phyloP scores from a whole-genome alignment of 2,797 vertebrate genomes.

The Prunella strophiata region DNA sequence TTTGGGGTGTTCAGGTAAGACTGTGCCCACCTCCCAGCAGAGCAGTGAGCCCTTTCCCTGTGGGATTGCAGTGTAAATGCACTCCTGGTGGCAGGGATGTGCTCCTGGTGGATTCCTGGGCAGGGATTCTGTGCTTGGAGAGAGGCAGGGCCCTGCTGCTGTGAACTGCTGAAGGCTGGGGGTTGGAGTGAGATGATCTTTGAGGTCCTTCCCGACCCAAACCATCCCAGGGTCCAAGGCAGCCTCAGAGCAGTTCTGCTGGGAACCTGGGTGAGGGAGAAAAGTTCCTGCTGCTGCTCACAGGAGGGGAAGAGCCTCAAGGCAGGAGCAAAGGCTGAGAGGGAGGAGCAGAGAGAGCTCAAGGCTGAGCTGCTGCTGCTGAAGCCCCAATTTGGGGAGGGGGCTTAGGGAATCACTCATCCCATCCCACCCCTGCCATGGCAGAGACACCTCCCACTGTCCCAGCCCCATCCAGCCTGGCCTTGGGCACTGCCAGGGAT shows the following conservation, averaged over 20 bases:
- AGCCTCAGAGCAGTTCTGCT: background rate
- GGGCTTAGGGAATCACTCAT: background rate
- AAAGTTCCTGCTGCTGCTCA: background rate
- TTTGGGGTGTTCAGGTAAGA: background rate
- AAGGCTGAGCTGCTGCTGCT: background rate
- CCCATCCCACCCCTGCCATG: background rate
- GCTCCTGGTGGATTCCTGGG: background rate
- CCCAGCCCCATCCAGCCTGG: rapidly evolving
- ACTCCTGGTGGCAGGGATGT: rapidly evolving
- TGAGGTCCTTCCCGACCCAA: background rate
- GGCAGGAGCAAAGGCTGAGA: background rate
- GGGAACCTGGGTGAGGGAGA: too few relatives aligned
- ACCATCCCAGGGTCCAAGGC: background rate
- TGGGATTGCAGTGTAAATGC: rapidly evolving
- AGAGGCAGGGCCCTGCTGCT: background rate
- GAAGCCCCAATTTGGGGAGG: background rate
- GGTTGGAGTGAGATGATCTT: too few relatives aligned
- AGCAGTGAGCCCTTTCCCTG: background rate
- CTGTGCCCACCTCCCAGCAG: rapidly evolving
- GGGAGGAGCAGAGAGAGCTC: background rate
- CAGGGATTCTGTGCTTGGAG: background rate
- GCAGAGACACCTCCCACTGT: rapidly evolving
- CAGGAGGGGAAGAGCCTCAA: background rate
- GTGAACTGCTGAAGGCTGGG: rapidly evolving
- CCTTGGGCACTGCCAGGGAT: rapidly evolving